Evolutionary conservation across 2,113 vertebrate genomes (phyloP), one percentile per base, ranked within the genome.

Genomic region (Meleagris gallopavo): DNA sequence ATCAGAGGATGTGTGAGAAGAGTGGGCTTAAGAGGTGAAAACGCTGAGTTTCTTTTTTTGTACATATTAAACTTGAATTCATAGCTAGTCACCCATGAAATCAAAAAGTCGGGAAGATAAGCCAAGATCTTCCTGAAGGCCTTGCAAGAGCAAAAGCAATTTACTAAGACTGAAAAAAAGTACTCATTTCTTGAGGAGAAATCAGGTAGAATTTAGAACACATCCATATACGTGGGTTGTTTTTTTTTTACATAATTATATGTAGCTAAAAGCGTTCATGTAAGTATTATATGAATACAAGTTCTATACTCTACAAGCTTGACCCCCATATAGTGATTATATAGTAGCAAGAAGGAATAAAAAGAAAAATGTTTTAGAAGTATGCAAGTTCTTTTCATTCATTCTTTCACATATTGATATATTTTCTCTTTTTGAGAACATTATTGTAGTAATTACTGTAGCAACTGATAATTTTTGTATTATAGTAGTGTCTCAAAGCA

Each of bases 81-180:
- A 16, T 88, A 86, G 34, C 34, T 78, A 88, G 61, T 71, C 73
- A 91, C 64, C 76, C 60, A n/a, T 91, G 86, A 90, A 92, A 95
- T 94, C 75, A 92, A 52, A 79, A 96, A 67, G 52, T 86, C 69
- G 78, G 79, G 58, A 75, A 74, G 32, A 83, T 60, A 93, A 90
- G 11, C 38, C 69, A 83, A 14, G 22, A 40, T 88, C 52, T 81
- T 91, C 76, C 65, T 88, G 38, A 70, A 94, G 55, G 52, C 38
- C 30, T 78, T 93, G 64, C 67, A 86, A 81, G 13, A 86, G 55
- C 24, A 86, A 66, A 67, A 32, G 50, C 78, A 86, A 71, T 77
- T 90, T 90, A 81, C 25, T 80, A 57, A 85, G 24, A 40, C 20
- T 66, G 4, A 57, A 80, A 95, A 86, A 85, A 38, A 40, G 3